A percentile compares a stretch with the other conserved stretches of the same genome.
phyloP scores from a whole-genome alignment of 2,888 invertebrate genomes.

The Silvanus unidentatus region DNA sequence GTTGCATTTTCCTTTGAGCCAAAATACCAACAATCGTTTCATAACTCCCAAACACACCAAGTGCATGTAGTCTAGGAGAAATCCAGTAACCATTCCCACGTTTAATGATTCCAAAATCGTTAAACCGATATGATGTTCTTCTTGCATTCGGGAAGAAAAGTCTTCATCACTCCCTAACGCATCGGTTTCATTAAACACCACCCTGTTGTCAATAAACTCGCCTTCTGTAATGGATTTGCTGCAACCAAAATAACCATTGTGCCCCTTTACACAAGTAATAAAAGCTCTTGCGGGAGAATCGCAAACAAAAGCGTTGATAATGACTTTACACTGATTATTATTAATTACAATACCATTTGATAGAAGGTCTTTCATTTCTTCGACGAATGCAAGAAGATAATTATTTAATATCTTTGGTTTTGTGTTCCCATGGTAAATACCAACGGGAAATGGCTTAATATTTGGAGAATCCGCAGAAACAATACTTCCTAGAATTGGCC shows the following conservation, averaged over 20 bases:
- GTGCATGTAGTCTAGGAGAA: slow-evolving; percentile 14
- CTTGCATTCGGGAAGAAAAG: slow-evolving; percentile 9
- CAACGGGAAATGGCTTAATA: slow-evolving; percentile 8
- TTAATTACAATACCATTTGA: slow-evolving; percentile 12
- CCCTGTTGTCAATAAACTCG: not conserved
- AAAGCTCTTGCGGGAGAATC: slow-evolving; percentile 21
- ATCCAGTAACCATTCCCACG: slow-evolving; percentile 15
- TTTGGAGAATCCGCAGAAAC: slow-evolving; percentile 8
- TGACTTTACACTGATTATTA: slow-evolving; percentile 7
- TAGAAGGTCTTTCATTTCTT: slow-evolving; percentile 14
- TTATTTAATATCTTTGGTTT: slow-evolving; percentile 17
- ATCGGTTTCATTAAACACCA: slow-evolving; percentile 4
- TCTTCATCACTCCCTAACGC: slow-evolving; percentile 8
- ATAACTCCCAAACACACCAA: slow-evolving; percentile 11
- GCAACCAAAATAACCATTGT: slow-evolving; percentile 19
- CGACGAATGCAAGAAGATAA: slow-evolving; percentile 19
- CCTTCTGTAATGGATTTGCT: slow-evolving; percentile 18
- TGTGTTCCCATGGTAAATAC: slow-evolving; percentile 9
- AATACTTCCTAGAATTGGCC: slow-evolving; percentile 14
- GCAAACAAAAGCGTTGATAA: slow-evolving; percentile 18
- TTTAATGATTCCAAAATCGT: slow-evolving; percentile 16
- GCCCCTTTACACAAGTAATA: slow-evolving; percentile 16
- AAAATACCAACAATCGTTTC: not conserved
- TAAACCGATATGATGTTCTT: slow-evolving; percentile 16
- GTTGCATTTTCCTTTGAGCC: not conserved